Evolutionary conservation across 2,797 vertebrate genomes (phyloP).

Genomic region (Helicolenus hilgendorfi): DNA sequence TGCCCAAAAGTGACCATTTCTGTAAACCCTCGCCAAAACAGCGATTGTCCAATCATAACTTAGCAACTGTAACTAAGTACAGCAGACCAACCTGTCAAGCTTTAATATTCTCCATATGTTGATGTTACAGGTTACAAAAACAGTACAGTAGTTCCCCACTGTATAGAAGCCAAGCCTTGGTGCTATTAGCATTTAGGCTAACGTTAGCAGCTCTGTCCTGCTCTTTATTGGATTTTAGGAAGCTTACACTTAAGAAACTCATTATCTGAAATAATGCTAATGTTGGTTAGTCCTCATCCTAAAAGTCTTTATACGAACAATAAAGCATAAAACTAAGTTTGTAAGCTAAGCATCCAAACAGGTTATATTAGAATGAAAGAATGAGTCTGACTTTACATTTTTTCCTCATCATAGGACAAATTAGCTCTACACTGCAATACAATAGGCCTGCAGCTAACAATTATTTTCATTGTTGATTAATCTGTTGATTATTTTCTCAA

Average conservation of each 20-base stretch:
- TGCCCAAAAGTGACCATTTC: neutral
- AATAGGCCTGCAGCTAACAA: too few species aligned
- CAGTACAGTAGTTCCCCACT: neutral
- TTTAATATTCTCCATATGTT: neutral
- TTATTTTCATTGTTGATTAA: neutral
- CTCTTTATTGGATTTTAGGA: too few species aligned
- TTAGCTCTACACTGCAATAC: neutral
- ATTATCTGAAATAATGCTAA: too few species aligned
- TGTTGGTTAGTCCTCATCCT: too few species aligned
- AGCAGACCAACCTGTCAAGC: neutral
- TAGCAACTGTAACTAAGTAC: neutral
- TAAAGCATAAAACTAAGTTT: neutral
- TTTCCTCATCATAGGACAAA: neutral
- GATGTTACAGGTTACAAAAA: too few species aligned
- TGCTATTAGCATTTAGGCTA: rapidly evolving
- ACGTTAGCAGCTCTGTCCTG: too few species aligned
- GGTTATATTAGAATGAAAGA: neutral
- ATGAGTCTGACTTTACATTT: neutral
- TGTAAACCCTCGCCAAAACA: neutral
- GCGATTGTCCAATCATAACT: neutral
- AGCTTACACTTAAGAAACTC: too few species aligned
- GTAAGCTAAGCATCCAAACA: neutral
- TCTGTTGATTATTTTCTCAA: too few species aligned
- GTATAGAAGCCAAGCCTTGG: too few species aligned
- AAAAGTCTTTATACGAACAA: neutral